Evolutionary conservation across 2,113 vertebrate species (phyloP), one percentile per base, ranked within the genome.

Genomic region (Cepphus grylle): DNA sequence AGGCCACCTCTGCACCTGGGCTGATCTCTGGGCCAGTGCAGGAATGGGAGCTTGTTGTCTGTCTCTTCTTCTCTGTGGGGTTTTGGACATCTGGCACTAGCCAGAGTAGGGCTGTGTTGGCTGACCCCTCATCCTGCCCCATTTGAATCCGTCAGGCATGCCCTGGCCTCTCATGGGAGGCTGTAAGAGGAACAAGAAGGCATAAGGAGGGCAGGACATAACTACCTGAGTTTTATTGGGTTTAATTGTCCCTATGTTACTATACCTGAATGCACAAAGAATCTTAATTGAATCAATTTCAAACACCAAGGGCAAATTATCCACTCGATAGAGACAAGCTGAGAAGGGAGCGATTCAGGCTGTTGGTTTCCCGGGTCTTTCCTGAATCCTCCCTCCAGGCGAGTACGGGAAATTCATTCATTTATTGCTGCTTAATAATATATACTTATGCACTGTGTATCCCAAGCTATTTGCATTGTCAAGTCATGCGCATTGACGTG

Each of bases 351-450:
- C 0, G 3, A 63, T 19, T 49, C 84, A 78, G 63, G 86, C 81
- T 95, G 71, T 56, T 25, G 5, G 45, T 4, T 96, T 50, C 45
- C 21, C 0, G 3, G 61, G 77, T 91, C 81, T 74, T 88, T 94
- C 79, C 90, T 91, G 88, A 61, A 83, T 77, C 78, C 50, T 86
- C 86, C 85, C 76, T 92, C 78, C 63, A 58, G 78, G 92, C 52
- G 0, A 96, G 88, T 94, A 85, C 42, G 26, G 96, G 97, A 97
- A 97, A 95, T 90, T 93, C 12, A 8, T 84, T 97, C 96, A 81
- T 97, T 97, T 97, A 97, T 90, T 94, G 81, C 96, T 97, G 92
- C 86, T 97, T 97, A 97, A 97, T 97, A 97, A 97, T 97, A 97
- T 56, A 97, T 97, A 88, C 89, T 84, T 95, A 50, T 53, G 89